These are phyloP conservation scores for Tamias sibiricus DNA, from an alignment of 2,113 vertebrate genomes.

Conservation along the genomic window DNA sequence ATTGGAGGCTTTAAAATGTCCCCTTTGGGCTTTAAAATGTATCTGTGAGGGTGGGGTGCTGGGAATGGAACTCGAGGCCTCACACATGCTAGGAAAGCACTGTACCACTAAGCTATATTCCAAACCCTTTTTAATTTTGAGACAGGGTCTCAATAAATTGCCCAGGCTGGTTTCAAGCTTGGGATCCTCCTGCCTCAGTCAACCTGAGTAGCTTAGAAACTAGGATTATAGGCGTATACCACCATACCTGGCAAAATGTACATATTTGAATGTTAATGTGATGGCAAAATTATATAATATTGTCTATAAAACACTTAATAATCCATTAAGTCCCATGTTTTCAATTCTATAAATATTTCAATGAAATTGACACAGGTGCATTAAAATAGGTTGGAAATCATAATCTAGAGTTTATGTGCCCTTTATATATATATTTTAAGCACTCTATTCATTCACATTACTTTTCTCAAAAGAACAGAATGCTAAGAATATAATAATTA, in stretches of 20 bases:
- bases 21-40: constrained; percentile 47
- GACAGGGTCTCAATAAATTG: background rate
- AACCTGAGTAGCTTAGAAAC: background rate
- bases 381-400: background rate
- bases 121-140: background rate
- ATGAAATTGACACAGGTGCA: background rate
- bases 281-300: background rate
- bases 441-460: background rate
- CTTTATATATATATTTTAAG: background rate
- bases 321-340: background rate
- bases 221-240: background rate
- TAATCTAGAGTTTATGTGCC: background rate
- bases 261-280: constrained; percentile 11
- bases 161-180: background rate
- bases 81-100: too few relatives aligned
- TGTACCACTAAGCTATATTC: too few relatives aligned
- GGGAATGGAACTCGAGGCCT: too few relatives aligned
- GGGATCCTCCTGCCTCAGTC: background rate
- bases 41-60: background rate
- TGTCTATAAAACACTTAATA: background rate
- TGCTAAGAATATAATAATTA: background rate
- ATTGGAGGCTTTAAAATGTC: background rate
- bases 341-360: background rate
- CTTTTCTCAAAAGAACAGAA: background rate
- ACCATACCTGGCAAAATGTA: background rate